Percentiles rank a stretch among this genome's conserved stretches.
Conservation (phyloP, 2,888 invertebrate species). For the Chironomus riparius region DNA sequence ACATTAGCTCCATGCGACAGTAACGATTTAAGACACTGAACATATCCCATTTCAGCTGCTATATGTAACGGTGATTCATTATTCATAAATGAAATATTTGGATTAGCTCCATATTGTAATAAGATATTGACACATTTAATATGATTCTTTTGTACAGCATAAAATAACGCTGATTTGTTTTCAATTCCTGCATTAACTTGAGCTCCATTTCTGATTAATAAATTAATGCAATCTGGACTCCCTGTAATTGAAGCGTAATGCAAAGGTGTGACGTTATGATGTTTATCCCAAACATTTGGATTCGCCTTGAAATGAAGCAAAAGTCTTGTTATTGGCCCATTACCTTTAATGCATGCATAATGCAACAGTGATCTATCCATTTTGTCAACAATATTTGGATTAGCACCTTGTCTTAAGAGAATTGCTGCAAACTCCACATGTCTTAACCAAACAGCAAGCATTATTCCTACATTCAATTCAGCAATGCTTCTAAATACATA, state of each 20-base stretch:
- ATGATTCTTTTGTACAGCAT: constrained; percentile 70
- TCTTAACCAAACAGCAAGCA: constrained; percentile 38
- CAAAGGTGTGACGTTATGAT: constrained; percentile 60
- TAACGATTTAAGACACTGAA: constrained; percentile 60
- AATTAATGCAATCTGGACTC: constrained; percentile 44
- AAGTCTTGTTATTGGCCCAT: constrained; percentile 58
- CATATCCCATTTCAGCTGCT: constrained; percentile 64
- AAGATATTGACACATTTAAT: constrained; percentile 64
- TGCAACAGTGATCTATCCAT: constrained; percentile 65
- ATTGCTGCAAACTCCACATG: constrained; percentile 35
- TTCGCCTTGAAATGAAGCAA: constrained; percentile 60
- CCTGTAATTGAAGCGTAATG: constrained; percentile 60
- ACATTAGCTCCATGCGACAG: constrained; percentile 72
- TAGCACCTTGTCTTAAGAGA: constrained; percentile 41
- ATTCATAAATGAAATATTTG: constrained; percentile 76
- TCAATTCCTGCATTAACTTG: constrained; percentile 65
- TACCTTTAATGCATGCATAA: constrained; percentile 68
- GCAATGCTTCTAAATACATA: not conserved
- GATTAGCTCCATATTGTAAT: constrained; percentile 66
- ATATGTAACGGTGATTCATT: constrained; percentile 79
- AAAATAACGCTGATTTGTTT: constrained; percentile 68
- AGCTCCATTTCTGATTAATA: constrained; percentile 63
- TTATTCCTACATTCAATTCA: constrained; percentile 38
- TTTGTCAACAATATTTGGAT: constrained; percentile 55
- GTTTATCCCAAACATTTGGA: constrained; percentile 63